Base-by-base conservation (phyloP, 2,113 vertebrate genomes). In the Psilopogon haemacephalus region DNA sequence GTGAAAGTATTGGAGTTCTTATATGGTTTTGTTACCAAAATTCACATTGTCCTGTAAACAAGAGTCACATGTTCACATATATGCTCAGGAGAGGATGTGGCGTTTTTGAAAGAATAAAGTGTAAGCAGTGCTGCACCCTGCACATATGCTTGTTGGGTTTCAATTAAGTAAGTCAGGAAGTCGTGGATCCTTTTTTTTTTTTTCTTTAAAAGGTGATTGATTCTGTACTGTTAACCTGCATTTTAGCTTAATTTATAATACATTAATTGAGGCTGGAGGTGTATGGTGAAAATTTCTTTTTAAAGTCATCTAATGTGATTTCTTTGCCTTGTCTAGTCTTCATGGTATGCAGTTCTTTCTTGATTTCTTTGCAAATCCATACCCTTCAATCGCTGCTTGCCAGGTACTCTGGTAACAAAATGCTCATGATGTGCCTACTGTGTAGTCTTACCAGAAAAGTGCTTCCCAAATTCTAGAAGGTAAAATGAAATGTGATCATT, bases 231-330 rank as follows among this genome's bases (percentile, higher is more conserved):
- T 60, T 84, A 77, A 60, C 76, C 76, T 93, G 52, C 35, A n/a
- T 90, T 96, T 92, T 60, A 68, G 65, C 86, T 93, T 89, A 54
- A 79, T 89, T 90, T 52, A 50, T 89, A 76, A 52, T 74, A 33
- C 32, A 5, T 58, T 92, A 80, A 68, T 93, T 84, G 81, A 72
- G 33, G 74, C 71, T 87, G 83, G 71, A 95, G 80, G 74, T 89
- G 65, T 86, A 65, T 68, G 44, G 42, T 63, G 63, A 72, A 87
- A 79, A 71, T 88, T n/a, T 72, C 8, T 88, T 93, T 48, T 60
- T 65, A 27, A 86, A 71, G 82, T 84, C 91, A 67, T 7, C 48
- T 89, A 56, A 88, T 90, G 67, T 23, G 56, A 83, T 84, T 78
- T 91, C 83, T 79, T 84, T 93, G 32, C 59, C 63, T 70, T 86